Evolutionary conservation across 2,888 invertebrate genomes (phyloP).

Genomic region (Leucophenga maculata): DNA sequence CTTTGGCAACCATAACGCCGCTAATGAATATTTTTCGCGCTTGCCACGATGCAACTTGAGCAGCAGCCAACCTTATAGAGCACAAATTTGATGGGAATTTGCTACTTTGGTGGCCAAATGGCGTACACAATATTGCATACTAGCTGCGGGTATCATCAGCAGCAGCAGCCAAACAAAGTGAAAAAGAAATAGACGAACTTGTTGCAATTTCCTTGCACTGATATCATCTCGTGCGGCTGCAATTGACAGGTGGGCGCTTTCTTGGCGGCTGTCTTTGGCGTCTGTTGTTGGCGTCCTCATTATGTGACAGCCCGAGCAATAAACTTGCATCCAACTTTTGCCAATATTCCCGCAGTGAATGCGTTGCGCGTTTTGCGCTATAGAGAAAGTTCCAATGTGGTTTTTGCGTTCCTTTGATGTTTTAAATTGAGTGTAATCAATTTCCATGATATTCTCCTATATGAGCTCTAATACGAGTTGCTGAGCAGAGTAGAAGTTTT

Average conservation of each 20-base stretch:
- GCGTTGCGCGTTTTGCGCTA: neutral
- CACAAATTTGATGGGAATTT: neutral
- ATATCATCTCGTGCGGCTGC: neutral
- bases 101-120: constrained; percentile 18
- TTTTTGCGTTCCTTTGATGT: neutral
- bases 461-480: too few relatives aligned
- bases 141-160: neutral
- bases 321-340: neutral
- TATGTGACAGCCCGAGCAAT: neutral
- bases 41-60: neutral
- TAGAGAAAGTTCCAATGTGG: neutral
- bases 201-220: neutral
- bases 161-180: neutral
- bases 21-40: constrained; percentile 27
- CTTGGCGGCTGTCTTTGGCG: neutral
- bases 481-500: too few relatives aligned
- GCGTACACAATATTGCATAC: neutral
- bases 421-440: constrained; percentile 15
- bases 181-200: neutral
- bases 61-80: neutral
- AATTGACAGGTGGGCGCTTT: neutral
- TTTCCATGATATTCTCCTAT: neutral
- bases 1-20: constrained; percentile 3
- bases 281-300: constrained; percentile 11
- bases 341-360: neutral